Evolutionary conservation across 2,113 vertebrate species (phyloP), one percentile per base, ranked within the genome.

Genomic region (Hyla sarda): DNA sequence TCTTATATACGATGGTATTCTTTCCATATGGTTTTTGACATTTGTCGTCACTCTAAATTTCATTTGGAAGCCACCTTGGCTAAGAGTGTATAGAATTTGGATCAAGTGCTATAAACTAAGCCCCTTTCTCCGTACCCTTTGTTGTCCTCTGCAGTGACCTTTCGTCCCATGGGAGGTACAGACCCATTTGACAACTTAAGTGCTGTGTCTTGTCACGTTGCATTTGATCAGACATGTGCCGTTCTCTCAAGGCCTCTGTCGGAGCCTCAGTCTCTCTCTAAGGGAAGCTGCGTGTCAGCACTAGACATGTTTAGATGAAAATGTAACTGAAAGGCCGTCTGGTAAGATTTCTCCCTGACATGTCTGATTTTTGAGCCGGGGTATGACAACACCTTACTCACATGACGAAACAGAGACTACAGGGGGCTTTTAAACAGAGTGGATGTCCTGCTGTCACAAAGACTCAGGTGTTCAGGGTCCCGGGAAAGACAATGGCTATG

Each of bases 171-270:
- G 90, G 94, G 94, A 96, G 78, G 2, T 8, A 19, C 89, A 87
- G 89, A 92, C 93, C 93, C 95, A 96, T 94, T 93, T 93, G 95
- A 93, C 89, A 92, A 94, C 89, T 95, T 96, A 96, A 95, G 96
- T 95, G 95, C 93, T 95, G 93, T 95, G 95, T 92, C 91, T 93
- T 95, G 96, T 96, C 94, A 95, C 23, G 58, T 89, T 85, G 89
- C 87, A 93, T 95, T 94, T 95, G 94, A 93, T 89, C 90, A 90
- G 91, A 91, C 90, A 93, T 89, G 89, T 88, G 89, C 75, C 74
- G 77, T 87, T 90, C 90, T 90, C 92, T 89, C 87, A 87, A 86
- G 90, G 92, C 93, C 89, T 87, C 82, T 90, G 92, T 90, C 90
- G 91, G 91, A 81, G 88, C 92, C 89, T 92, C 91, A 90, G 91